Conservation (phyloP, 1,140 invertebrate species). For the Subanguina moxae region DNA sequence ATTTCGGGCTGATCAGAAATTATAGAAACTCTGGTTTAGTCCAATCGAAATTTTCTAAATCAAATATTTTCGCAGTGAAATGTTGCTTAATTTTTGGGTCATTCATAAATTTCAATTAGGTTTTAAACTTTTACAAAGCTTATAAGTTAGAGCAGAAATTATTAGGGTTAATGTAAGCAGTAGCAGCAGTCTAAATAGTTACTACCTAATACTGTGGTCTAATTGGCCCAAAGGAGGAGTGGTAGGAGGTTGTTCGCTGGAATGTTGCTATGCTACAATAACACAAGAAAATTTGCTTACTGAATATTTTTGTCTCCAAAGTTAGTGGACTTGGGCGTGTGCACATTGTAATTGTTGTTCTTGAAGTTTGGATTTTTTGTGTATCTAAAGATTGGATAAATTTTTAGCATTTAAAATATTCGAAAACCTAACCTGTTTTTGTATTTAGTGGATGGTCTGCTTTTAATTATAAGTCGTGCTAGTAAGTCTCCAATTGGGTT, state of each 20-base stretch:
- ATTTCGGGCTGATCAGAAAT: no score
- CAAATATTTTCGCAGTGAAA: no score
- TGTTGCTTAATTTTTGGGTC: no score
- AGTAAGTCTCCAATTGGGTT: constrained; percentile 40
- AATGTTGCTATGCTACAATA: neutral
- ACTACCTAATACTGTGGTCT: constrained; percentile 50
- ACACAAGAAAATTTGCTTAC: constrained; percentile 12
- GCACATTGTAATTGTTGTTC: constrained; percentile 12
- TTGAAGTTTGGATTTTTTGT: constrained; percentile 44
- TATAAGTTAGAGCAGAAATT: neutral
- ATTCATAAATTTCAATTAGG: neutral
- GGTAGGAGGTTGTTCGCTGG: constrained; percentile 28
- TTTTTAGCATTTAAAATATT: neutral
- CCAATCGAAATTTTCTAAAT: no score
- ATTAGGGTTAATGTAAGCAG: neutral
- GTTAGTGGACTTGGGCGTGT: constrained; percentile 38
- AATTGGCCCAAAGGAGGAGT: constrained; percentile 44
- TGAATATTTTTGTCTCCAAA: constrained; percentile 35
- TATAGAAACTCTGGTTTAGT: no score
- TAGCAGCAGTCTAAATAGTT: neutral
- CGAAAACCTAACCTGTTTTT: constrained; percentile 33
- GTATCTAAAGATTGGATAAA: constrained; percentile 28
- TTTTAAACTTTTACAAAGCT: neutral
- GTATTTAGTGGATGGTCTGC: constrained; percentile 29
- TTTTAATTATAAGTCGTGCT: constrained; percentile 27